Percentiles rank a stretch among this genome's conserved stretches.
These are phyloP conservation scores for Apocrypta bakeri DNA, from an alignment of 1,140 invertebrate genomes.

Conservation along the genomic window DNA sequence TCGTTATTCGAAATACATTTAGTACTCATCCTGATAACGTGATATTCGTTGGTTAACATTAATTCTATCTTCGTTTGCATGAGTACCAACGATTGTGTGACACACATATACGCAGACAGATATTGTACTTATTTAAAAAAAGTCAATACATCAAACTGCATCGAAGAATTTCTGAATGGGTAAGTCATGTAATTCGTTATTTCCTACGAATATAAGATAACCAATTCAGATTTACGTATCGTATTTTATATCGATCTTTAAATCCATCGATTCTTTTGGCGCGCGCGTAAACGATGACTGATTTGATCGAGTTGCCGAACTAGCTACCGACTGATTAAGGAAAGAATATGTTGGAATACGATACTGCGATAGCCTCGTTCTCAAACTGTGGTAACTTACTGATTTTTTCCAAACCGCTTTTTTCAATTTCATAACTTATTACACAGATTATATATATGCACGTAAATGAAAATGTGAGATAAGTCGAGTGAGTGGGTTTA, in stretches of 20 bases:
- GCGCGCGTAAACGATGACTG: not conserved
- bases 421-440: too few species aligned
- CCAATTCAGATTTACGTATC: not conserved
- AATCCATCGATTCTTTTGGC: not conserved
- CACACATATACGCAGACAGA: too few species aligned
- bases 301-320: not conserved
- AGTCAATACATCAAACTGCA: too few species aligned
- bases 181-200: too few species aligned
- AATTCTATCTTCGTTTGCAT: not conserved
- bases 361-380: not conserved
- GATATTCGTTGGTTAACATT: not conserved
- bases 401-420: too few species aligned
- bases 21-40: not conserved
- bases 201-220: not conserved
- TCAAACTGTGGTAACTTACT: too few species aligned
- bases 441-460: too few species aligned
- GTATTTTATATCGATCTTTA: not conserved
- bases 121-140: too few species aligned
- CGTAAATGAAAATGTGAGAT: not conserved
- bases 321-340: not conserved
- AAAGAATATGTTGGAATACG: too few species aligned
- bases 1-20: not conserved
- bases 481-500: not conserved
- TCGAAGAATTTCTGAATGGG: too few species aligned
- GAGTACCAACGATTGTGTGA: too few species aligned